A percentile compares a stretch with the other conserved stretches of the same genome.
Conservation (phyloP, 1,140 invertebrate genomes). For the Zeugodacus cucurbitae region DNA sequence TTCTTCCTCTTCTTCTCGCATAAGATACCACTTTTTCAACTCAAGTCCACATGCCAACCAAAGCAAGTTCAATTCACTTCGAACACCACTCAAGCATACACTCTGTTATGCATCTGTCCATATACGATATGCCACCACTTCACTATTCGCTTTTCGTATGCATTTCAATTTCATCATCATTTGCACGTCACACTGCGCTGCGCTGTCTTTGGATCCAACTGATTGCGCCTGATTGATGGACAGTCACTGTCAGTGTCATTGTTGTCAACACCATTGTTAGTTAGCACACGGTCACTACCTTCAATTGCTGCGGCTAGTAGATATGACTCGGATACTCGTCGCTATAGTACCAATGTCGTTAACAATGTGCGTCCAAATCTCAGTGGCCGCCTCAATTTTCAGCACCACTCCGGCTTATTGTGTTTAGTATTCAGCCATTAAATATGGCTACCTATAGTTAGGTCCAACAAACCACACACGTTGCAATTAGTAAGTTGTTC, state of each 20-base stretch:
- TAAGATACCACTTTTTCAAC: no score
- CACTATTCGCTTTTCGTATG: no score
- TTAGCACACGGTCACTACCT: neutral
- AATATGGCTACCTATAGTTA: neutral
- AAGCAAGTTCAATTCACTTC: no score
- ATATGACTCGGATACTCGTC: neutral
- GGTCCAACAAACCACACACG: neutral
- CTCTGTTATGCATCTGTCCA: no score
- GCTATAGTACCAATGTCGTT: neutral
- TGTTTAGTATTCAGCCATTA: neutral
- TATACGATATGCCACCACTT: no score
- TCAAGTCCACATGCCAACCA: no score
- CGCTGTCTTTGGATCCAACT: no score
- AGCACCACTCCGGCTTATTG: neutral
- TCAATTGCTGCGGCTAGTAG: neutral
- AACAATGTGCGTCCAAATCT: conserved; percentile 22
- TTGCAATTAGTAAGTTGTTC: neutral
- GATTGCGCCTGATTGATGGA: no score
- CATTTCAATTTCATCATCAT: no score
- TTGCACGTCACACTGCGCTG: no score
- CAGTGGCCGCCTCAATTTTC: conserved; percentile 1
- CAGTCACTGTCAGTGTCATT: conserved; percentile 30
- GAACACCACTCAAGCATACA: neutral
- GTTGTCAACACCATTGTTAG: conserved; percentile 17
- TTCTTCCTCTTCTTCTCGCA: no score